phyloP scores from a whole-genome alignment of 2,888 invertebrate genomes.

The Hyposoter dolosus region DNA sequence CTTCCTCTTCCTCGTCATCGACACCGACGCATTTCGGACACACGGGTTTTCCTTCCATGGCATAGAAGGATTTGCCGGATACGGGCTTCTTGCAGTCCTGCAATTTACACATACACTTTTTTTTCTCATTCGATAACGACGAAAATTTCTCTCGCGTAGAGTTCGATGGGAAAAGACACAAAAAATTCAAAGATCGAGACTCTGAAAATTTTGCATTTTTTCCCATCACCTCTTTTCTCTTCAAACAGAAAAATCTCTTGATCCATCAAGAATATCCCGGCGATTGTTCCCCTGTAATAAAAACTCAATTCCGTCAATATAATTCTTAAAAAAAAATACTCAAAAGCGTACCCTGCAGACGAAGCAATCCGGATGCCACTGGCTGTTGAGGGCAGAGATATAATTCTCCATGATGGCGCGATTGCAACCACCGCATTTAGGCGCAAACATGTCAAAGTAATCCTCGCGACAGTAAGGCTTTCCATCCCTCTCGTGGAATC shows the following conservation, averaged over 20 bases:
- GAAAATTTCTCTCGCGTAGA: background rate
- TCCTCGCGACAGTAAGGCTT: constrained; percentile 98
- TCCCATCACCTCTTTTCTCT: background rate
- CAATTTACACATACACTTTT: constrained; percentile 70
- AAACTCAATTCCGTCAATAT: constrained; percentile 8
- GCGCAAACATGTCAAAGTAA: constrained; percentile 99
- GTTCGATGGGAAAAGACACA: background rate
- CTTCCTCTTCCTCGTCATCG: constrained; percentile 90
- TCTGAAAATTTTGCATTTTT: background rate
- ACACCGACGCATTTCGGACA: constrained; percentile 97
- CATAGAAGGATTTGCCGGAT: constrained; percentile 98
- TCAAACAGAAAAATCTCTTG: constrained; percentile 7
- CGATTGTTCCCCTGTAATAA: constrained; percentile 44
- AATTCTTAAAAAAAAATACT: background rate
- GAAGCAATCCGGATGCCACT: constrained; percentile 99
- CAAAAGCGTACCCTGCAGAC: constrained; percentile 95
- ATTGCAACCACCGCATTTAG: constrained; percentile 98
- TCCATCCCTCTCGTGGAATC: constrained; percentile 98
- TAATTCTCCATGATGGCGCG: constrained; percentile 99
- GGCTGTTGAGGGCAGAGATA: constrained; percentile 98
- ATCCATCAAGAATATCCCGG: constrained; percentile 6
- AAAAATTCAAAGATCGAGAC: background rate
- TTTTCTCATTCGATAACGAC: background rate
- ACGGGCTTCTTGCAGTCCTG: constrained; percentile 98
- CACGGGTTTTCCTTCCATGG: constrained; percentile 98